Base-by-base conservation (phyloP, 2,113 vertebrate species). In the Atrichornis clamosus region DNA sequence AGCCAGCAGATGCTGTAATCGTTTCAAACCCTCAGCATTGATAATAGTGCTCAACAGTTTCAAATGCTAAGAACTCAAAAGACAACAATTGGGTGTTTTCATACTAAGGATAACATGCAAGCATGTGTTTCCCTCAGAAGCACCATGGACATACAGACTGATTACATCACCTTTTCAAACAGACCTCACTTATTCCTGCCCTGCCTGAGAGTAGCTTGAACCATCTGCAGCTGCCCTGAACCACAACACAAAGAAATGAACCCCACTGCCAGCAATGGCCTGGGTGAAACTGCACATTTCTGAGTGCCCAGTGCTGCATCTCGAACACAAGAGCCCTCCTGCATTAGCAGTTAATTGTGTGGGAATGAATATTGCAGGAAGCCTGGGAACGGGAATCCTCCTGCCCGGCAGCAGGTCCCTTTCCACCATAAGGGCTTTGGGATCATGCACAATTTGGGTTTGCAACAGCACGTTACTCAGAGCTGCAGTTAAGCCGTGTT, bases 1-100 rank as follows among this genome's bases (percentile, higher is more conserved):
- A 89, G 69, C 50, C 86, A 88, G 70, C 77, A 94, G 90, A 89
- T 89, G 90, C 93, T 91, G 70, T 84, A 67, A 89, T 73, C 5
- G 1, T 76, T 90, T 78, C 73, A 72, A 62, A 95, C 16, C 74
- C 77, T 30, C 69, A 33, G 46, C 15, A 79, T 32, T 62, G 91
- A 89, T 90, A 75, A 56, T 11, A 49, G 68, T 23, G 49, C 47
- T 72, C 79, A 20, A 27, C 76, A 81, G 80, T 73, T 94, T 90
- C 79, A 83, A 85, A 62, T 1, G 2, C 42, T 67, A 80, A 49
- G 75, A 85, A 77, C 56, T 49, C 62, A 28, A 13, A 72, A 70
- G 86, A 56, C 60, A 82, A 64, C 69, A 88, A 5, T 4, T 3
- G 32, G 28, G 28, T 81, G 15, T 81, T 88, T 81, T 69, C 41